Percentiles rank a stretch among this genome's conserved stretches.
These are phyloP conservation scores for Loris lydekkerianus DNA, from an alignment of 2,797 vertebrate genomes.

Conservation along the genomic window DNA sequence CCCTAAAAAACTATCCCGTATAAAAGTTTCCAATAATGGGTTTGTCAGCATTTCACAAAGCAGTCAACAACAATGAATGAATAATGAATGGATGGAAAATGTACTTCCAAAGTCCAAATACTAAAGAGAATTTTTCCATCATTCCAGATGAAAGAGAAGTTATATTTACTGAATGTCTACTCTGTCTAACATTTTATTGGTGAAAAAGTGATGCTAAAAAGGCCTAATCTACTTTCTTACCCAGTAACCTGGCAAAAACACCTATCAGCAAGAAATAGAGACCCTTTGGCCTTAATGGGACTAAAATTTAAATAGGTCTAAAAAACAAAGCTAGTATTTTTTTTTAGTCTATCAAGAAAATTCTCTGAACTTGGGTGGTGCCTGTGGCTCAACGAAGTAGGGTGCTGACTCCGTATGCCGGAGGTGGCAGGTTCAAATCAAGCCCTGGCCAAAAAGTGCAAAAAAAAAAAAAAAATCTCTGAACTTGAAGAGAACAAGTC, in stretches of 20 bases:
- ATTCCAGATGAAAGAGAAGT: not conserved
- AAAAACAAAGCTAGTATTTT: slow-evolving; percentile 6
- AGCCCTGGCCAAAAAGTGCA: too few species aligned
- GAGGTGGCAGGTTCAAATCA: too few species aligned
- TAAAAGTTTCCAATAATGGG: not conserved
- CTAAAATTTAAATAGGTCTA: slow-evolving; percentile 16
- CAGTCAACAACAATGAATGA: not conserved
- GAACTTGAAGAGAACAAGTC: not conserved
- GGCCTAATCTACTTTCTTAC: not conserved
- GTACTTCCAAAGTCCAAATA: not conserved
- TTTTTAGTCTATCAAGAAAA: not conserved
- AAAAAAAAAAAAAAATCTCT: not conserved
- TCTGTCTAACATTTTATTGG: not conserved
- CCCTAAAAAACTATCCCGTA: not conserved
- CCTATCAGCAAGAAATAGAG: not conserved
- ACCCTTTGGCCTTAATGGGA: not conserved
- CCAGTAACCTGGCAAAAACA: not conserved
- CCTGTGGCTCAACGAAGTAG: too few species aligned
- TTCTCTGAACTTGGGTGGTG: not conserved
- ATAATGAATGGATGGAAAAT: not conserved
- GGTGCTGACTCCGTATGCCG: too few species aligned
- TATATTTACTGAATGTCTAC: not conserved
- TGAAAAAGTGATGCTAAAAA: not conserved
- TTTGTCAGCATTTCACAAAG: not conserved
- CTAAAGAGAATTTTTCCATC: not conserved